Conservation (phyloP, 2,113 vertebrate species). For the Alectura lathami region DNA sequence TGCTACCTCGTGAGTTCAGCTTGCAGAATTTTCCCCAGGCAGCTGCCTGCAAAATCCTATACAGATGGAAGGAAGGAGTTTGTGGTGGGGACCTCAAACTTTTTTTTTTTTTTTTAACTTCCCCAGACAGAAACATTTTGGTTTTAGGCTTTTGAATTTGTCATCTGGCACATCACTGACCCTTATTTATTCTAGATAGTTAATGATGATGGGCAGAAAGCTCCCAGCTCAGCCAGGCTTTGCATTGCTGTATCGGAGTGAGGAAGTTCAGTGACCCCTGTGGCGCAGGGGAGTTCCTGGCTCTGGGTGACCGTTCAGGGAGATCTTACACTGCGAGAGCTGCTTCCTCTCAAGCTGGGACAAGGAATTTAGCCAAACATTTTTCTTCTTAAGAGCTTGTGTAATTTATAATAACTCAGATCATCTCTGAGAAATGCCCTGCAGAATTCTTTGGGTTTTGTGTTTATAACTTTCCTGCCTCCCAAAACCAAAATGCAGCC, state of each 20-base stretch:
- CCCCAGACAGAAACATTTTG: not conserved
- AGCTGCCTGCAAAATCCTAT: not conserved
- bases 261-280: not conserved
- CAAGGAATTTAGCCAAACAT: not conserved
- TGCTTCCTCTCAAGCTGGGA: not conserved
- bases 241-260: not conserved
- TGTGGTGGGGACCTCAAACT: too few species aligned
- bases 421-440: not conserved
- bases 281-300: not conserved
- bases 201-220: not conserved
- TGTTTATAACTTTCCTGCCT: not conserved
- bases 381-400: not conserved
- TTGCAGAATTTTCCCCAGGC: not conserved
- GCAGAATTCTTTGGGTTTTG: not conserved
- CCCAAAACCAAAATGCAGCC: not conserved
- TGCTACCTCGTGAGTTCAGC: not conserved
- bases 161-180: not conserved
- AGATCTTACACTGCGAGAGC: not conserved
- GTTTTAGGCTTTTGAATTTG: not conserved
- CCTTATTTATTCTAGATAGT: not conserved
- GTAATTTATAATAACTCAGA: not conserved
- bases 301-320: not conserved
- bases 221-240: not conserved
- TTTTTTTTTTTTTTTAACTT: not conserved
- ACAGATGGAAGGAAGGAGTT: accelerated